Evolutionary conservation across 2,797 vertebrate species (phyloP), one percentile per base, ranked within the genome.

Genomic region (Pelochelys cantorii): DNA sequence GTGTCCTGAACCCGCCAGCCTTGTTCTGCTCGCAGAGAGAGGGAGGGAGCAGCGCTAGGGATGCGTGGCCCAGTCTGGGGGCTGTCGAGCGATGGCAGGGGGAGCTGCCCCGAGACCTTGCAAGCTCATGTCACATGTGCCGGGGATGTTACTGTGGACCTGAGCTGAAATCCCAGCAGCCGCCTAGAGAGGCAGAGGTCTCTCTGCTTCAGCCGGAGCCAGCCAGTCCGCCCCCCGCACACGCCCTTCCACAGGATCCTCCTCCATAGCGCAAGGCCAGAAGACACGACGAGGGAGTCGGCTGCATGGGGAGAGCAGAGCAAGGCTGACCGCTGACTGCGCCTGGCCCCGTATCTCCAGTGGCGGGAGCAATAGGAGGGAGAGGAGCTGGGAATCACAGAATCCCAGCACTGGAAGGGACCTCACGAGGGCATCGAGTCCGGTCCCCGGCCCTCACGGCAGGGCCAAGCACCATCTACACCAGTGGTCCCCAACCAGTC

Each of bases 211-310:
- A 65, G 31, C 31, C 7, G 4, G 31, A 15, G 8, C 29, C 60
- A 62, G 29, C 29, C 14, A 68, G 31, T 18, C n/a, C 2, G 6
- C 31, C 65, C 65, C 15, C 65, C 5, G 18, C 17, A 3, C 9
- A 1, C 9, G 1, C n/a, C 65, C n/a, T 34, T 68, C 65, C 20
- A 18, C 11, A 10, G 65, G 18, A 68, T 34, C 65, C 20, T 22
- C n/a, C 34, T n/a, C 65, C 18, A 10, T 34, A 15, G 18, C 17
- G 18, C n/a, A 34, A 17, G n/a, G 18, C 31, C 65, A 20, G 31
- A 68, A 34, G n/a, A 68, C 29, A n/a, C 31, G 8, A 34, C 2
- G 0, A n/a, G 3, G 4, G 31, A 17, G 18, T 65, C 4, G 8
- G 31, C 17, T 34, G 62, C 31, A 7, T 1, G 15, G 31, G 65